Evolutionary conservation across 2,113 vertebrate genomes (phyloP), one percentile per base, ranked within the genome.

Genomic region (Callithrix jacchus): DNA sequence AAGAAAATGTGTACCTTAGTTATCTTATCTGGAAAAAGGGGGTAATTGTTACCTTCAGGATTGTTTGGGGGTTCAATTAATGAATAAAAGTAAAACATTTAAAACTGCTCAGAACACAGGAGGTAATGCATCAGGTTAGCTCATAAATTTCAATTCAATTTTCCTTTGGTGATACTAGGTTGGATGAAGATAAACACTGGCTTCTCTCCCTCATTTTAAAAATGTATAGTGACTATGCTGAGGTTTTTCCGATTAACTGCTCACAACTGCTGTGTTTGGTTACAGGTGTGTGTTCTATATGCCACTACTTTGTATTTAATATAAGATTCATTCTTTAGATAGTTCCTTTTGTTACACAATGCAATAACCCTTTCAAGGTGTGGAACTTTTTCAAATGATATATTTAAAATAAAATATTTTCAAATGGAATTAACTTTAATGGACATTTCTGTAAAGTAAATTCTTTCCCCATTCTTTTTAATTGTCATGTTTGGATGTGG

Each of bases 391-490:
- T 49, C 58, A 37, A 86, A 76, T 21, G 70, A 35, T n/a, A 32
- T 47, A 49, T 93, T 89, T 16, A 32, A 52, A 92, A 84, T 40
- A 10, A 76, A 96, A 3, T 81, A n/a, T 91, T 94, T 93, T 82
- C 76, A 37, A 90, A 16, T 0, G 40, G 1, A 27, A 4, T 81
- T 92, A 77, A 54, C 54, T 81, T 81, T 58, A 93, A 66, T 32
- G 32, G 56, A 12, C 27, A 30, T 61, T 93, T 97, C 35, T 94
- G 9, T 40, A 3, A 58, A 70, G 87, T 23, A 87, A 61, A n/a
- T 18, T 0, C 7, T 89, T 49, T 82, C 7, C 40, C 14, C 20
- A 11, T 74, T 81, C 27, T 21, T 56, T 89, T 49, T n/a, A 80
- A 13, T 6, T 47, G 17, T 83, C n/a, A 18, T 61, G 18, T 37